These are phyloP conservation scores for Lota lota DNA, from an alignment of 2,113 vertebrate species.

Conservation along the genomic window DNA sequence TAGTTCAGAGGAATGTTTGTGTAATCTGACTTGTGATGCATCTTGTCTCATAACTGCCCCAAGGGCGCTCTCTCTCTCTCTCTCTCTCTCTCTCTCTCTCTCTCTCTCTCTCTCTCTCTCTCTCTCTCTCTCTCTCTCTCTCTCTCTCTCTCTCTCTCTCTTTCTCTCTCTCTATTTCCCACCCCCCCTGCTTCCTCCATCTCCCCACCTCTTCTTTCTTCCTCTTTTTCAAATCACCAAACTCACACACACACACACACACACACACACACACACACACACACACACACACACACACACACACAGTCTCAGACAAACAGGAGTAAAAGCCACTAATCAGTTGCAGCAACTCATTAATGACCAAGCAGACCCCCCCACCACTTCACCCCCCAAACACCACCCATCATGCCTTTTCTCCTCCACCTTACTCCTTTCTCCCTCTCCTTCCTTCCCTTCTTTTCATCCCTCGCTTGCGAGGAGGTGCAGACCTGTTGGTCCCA, in stretches of 20 bases:
- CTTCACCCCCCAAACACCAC: constrained; percentile 8
- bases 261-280: not conserved
- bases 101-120: not conserved
- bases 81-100: too few species aligned
- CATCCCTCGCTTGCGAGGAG: constrained; percentile 40
- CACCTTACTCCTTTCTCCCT: constrained; percentile 30
- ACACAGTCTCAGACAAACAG: constrained; percentile 16
- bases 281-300: not conserved
- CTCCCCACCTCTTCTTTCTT: too few species aligned
- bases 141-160: too few species aligned
- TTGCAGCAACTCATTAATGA: constrained; percentile 37
- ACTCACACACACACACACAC: not conserved
- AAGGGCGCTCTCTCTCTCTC: too few species aligned
- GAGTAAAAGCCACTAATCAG: constrained; percentile 48
- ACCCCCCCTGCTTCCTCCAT: too few species aligned
- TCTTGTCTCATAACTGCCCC: too few species aligned
- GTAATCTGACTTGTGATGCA: too few species aligned
- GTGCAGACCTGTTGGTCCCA: constrained; percentile 51
- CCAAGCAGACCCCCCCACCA: constrained; percentile 15
- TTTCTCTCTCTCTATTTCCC: too few species aligned
- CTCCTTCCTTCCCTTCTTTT: constrained; percentile 38
- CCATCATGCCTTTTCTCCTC: constrained; percentile 3
- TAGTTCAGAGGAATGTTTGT: too few species aligned
- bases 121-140: too few species aligned
- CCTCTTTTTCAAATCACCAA: too few species aligned